Conservation (phyloP, 2,113 vertebrate species). For the Nothocercus julius region DNA sequence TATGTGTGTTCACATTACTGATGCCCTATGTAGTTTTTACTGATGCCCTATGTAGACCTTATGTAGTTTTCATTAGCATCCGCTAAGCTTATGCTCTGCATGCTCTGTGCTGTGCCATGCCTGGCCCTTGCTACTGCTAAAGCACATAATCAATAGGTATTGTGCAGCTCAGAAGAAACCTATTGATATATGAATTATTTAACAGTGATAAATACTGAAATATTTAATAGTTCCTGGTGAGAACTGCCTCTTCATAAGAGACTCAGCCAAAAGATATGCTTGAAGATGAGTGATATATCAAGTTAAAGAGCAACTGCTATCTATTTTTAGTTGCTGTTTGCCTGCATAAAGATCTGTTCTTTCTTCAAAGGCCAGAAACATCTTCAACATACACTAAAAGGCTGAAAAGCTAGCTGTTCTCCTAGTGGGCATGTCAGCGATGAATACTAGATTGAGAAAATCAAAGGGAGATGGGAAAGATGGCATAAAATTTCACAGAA, state of each 20-base stretch:
- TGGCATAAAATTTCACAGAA: slow-evolving; percentile 60
- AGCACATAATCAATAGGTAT: neutral
- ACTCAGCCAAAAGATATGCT: neutral
- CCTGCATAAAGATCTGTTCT: neutral
- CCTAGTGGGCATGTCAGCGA: slow-evolving; percentile 41
- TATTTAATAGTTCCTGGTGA: neutral
- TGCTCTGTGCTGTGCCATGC: neutral
- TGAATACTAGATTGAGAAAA: slow-evolving; percentile 61
- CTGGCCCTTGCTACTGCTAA: neutral
- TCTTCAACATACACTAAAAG: neutral
- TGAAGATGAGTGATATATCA: neutral
- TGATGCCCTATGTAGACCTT: neutral
- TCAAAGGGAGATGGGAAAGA: slow-evolving; percentile 48
- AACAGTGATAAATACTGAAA: neutral
- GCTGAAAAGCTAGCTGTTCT: neutral
- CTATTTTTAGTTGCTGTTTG: neutral
- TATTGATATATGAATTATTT: neutral
- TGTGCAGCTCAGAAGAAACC: neutral
- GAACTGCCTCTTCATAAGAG: neutral
- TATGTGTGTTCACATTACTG: neutral
- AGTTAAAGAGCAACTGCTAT: slow-evolving; percentile 13
- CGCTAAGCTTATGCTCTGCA: neutral
- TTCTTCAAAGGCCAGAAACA: neutral
- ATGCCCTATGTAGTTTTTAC: neutral
- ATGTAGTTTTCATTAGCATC: neutral